Percentiles rank a stretch among this genome's conserved stretches.
Evolutionary conservation across 2,113 vertebrate species (phyloP).

Genomic region (Agapornis roseicollis): DNA sequence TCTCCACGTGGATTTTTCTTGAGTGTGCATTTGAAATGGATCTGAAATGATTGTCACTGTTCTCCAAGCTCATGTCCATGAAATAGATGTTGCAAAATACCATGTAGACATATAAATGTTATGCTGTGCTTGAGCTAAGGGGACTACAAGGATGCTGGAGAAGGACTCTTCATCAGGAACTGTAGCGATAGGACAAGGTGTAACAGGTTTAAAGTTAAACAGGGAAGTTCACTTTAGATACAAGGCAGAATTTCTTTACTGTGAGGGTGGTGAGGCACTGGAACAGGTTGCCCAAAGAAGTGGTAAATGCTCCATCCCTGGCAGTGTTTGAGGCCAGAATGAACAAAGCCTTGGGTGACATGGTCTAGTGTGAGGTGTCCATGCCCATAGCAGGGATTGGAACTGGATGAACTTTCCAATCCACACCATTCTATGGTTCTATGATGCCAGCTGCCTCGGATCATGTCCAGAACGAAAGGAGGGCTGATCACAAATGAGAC

Average conservation of each 20-base stretch:
- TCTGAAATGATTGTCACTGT: not conserved
- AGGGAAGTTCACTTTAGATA: not conserved
- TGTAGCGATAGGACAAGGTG: not conserved
- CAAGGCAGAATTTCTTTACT: not conserved
- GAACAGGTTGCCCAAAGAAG: not conserved
- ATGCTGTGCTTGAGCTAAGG: not conserved
- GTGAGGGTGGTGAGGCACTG: not conserved
- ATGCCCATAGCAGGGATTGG: not conserved
- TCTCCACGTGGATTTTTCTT: fast-evolving
- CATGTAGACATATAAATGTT: not conserved
- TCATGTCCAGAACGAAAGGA: fast-evolving
- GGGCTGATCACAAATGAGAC: fast-evolving
- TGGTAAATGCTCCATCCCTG: not conserved
- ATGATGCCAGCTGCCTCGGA: not conserved
- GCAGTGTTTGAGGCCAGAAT: not conserved
- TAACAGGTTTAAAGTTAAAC: not conserved
- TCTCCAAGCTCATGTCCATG: not conserved
- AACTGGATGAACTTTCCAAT: not conserved
- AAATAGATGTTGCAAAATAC: not conserved
- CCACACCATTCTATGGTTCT: not conserved
- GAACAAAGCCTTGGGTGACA: not conserved
- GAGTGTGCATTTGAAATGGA: not conserved
- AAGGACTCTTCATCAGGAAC: not conserved
- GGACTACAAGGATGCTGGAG: not conserved
- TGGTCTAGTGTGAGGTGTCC: not conserved